phyloP scores from a whole-genome alignment of 2,888 invertebrate genomes.

The Caenorhabditis drosophilae region DNA sequence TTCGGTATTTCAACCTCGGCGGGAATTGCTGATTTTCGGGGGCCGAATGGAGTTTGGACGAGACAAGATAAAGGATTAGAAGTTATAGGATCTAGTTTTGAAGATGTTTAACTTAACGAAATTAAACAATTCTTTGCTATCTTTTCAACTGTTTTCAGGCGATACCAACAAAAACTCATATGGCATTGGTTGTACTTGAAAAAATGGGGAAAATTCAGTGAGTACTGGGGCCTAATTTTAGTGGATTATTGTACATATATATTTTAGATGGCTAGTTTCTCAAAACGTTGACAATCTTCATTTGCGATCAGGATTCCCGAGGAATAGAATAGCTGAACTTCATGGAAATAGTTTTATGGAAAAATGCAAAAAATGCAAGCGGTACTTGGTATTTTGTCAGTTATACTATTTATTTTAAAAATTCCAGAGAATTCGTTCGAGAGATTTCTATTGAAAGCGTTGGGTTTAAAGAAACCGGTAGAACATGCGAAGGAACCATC shows the following conservation, averaged over 20 bases:
- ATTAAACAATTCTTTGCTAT: too few relatives aligned
- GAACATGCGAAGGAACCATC: constrained; percentile 75
- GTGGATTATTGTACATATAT: too few relatives aligned
- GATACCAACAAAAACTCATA: constrained; percentile 88
- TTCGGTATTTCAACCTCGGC: constrained; percentile 73
- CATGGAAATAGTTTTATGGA: constrained; percentile 98
- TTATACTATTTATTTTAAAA: constrained; percentile 2
- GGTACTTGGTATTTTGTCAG: constrained; percentile 70
- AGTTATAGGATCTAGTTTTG: too few relatives aligned
- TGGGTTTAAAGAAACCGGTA: constrained; percentile 78
- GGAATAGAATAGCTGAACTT: constrained; percentile 84
- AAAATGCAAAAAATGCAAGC: constrained; percentile 83
- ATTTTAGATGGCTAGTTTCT: constrained; percentile 81
- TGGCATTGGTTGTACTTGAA: constrained; percentile 84
- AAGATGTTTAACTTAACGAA: too few relatives aligned
- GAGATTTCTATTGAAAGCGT: constrained; percentile 79
- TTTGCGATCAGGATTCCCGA: constrained; percentile 83
- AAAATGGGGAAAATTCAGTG: constrained; percentile 71
- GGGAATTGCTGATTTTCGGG: constrained; percentile 94
- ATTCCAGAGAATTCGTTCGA: constrained; percentile 80
- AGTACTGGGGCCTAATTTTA: too few relatives aligned
- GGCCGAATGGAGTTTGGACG: constrained; percentile 97
- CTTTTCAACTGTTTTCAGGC: constrained; percentile 85
- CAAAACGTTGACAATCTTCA: constrained; percentile 99
- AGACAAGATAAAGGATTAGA: constrained; percentile 55